These are phyloP conservation scores for Anomalospiza imberbis DNA, from an alignment of 2,797 vertebrate genomes.

Conservation along the genomic window DNA sequence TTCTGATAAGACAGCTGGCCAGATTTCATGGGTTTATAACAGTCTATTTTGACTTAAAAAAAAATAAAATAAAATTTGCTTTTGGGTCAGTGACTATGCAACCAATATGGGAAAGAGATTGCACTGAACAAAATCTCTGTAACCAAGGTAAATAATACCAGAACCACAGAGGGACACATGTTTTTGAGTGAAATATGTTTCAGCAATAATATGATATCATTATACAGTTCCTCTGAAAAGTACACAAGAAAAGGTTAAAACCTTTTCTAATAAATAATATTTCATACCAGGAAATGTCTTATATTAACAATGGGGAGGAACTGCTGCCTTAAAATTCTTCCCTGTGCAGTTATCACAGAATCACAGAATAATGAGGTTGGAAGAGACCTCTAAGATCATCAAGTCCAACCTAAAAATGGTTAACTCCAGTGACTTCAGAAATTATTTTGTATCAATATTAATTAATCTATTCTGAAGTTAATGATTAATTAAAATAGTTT, in stretches of 20 bases:
- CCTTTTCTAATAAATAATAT: neutral
- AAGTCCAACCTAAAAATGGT: neutral
- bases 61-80: neutral
- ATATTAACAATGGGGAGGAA: neutral
- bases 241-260: neutral
- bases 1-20: neutral
- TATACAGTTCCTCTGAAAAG: neutral
- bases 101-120: neutral
- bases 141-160: neutral
- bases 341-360: neutral
- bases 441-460: neutral
- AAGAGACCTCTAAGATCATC: too few species aligned
- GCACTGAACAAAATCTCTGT: neutral
- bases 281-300: neutral
- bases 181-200: neutral
- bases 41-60: neutral
- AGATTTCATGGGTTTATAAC: neutral
- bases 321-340: neutral
- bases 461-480: neutral
- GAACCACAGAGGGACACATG: neutral
- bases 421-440: neutral
- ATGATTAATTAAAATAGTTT: neutral
- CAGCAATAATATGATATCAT: neutral
- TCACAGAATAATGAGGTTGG: too few species aligned
- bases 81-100: neutral